Evolutionary conservation across 2,113 vertebrate genomes (phyloP), one percentile per base, ranked within the genome.

Genomic region (Camelus bactrianus): DNA sequence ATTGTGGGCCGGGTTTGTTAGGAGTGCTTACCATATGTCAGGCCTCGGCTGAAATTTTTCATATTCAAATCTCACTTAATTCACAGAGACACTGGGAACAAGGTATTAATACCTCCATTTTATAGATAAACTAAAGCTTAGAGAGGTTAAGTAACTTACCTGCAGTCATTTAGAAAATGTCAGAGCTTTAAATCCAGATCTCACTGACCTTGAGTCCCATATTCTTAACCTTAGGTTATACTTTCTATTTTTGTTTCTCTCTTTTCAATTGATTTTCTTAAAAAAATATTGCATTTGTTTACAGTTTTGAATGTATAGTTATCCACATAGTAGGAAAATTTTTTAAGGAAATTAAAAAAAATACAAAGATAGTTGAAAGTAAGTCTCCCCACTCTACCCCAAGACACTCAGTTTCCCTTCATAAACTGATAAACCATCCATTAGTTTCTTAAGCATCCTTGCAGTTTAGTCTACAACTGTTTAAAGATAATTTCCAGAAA

Each of bases 181-280:
- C 76, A 76, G 83, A 76, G 69, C 46, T 93, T 84, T 93, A 84
- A 89, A 79, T 84, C 24, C 46, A 72, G 35, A 13, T 77, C 35
- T 64, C 35, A 69, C 16, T n/a, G 72, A 77, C 72, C 56, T 56
- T 72, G 62, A 54, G 86, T 70, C 22, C n/a, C n/a, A 70, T 54
- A 17, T 69, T 48, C 22, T 77, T 91, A n/a, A 79, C 54, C 28
- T 28, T 35, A 72, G 35, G 30, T 72, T 42, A 62, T n/a, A 38
- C 20, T n/a, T 83, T 6, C 72, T 85, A 26, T 80, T 35, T 77
- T 80, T 52, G n/a, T n/a, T 62, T 76, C 9, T 8, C 2, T 70
- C 62, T 62, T 50, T 83, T 77, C 24, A 75, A 83, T 58, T 90
- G 42, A 35, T 84, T 76, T 70, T 52, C 70, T 85, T 38, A 12